These are phyloP conservation scores for Fundulus diaphanus DNA, from an alignment of 2,797 vertebrate species.

Conservation along the genomic window DNA sequence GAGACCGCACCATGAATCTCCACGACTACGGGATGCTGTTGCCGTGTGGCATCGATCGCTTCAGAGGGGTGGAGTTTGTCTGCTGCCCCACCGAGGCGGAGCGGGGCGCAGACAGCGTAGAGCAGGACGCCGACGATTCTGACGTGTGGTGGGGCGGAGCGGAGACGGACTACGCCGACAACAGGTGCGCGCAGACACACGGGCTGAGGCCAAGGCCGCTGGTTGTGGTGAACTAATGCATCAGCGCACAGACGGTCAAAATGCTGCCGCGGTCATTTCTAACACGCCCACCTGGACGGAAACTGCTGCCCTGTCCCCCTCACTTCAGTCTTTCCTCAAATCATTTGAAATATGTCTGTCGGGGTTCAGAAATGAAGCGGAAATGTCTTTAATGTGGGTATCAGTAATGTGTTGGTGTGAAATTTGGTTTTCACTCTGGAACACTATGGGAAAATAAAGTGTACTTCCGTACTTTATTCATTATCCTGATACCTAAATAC, in stretches of 20 bases:
- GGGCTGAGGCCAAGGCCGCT: background rate
- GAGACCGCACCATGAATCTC: conserved; percentile 95
- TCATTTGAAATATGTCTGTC: background rate
- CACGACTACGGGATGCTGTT: conserved; percentile 97
- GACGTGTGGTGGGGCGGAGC: conserved; percentile 98
- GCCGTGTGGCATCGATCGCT: conserved; percentile 96
- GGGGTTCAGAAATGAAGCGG: background rate
- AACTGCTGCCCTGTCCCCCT: background rate
- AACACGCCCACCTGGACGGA: background rate
- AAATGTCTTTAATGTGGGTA: background rate
- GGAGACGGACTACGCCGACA: conserved; percentile 92
- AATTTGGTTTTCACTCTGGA: no score
- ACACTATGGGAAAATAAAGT: no score
- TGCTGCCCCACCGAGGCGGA: conserved; percentile 92
- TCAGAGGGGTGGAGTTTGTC: conserved; percentile 96
- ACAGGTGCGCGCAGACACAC: conserved; percentile 78
- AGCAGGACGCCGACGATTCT: conserved; percentile 90
- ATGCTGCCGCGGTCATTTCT: background rate
- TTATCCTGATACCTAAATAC: no score
- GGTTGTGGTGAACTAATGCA: background rate
- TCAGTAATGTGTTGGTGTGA: no score
- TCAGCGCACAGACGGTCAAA: background rate
- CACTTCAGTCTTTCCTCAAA: background rate
- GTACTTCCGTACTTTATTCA: no score
- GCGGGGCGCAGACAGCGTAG: conserved; percentile 85